phyloP scores from a whole-genome alignment of 2,797 vertebrate species.

The Melanotaenia pygmaea region DNA sequence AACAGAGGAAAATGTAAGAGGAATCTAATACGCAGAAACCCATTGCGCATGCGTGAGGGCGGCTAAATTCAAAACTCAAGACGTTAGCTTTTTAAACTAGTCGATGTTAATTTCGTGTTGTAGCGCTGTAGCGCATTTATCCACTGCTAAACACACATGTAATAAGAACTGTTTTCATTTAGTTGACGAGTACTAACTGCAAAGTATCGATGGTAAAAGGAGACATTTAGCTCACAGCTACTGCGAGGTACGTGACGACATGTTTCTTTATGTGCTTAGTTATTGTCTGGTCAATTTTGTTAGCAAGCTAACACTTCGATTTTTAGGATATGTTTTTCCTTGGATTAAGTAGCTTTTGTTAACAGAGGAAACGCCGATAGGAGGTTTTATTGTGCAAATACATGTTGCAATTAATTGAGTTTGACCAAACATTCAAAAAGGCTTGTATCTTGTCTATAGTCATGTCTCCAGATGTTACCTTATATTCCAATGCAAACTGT shows the following conservation, averaged over 20 bases:
- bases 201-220: background rate
- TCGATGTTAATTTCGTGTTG: constrained; percentile 39
- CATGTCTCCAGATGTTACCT: background rate
- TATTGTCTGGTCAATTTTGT: background rate
- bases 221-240: background rate
- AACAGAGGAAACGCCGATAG: background rate
- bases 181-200: background rate
- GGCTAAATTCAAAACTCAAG: constrained; percentile 80
- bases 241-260: constrained; percentile 42
- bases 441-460: background rate
- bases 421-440: background rate
- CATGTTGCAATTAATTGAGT: background rate
- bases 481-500: background rate
- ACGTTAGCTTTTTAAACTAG: constrained; percentile 49
- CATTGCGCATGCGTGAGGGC: constrained; percentile 74
- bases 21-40: rapidly evolving
- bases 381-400: background rate
- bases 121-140: background rate
- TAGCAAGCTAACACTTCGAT: background rate
- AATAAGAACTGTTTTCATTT: constrained; percentile 14
- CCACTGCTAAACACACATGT: background rate
- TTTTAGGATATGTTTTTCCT: background rate
- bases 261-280: background rate
- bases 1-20: rapidly evolving
- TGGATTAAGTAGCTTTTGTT: background rate